These are phyloP conservation scores for Nasonovia ribisnigri DNA, from an alignment of 2,888 invertebrate species.

Conservation along the genomic window DNA sequence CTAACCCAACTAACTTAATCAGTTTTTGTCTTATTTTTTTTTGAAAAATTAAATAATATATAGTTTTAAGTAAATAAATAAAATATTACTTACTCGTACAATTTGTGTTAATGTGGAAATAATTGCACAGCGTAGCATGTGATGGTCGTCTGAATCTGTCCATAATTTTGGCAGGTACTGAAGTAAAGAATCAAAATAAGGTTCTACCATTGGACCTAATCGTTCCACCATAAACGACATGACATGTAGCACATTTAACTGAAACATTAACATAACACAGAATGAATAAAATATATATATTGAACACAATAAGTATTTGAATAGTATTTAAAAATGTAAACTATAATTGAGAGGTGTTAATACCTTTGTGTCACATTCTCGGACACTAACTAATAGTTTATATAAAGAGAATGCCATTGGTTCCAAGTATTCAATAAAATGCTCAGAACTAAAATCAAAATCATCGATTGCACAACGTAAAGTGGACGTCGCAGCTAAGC, in stretches of 20 bases:
- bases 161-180: conserved; percentile 89
- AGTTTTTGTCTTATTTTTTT: background rate
- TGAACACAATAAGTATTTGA: background rate
- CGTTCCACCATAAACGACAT: conserved; percentile 91
- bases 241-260: conserved; percentile 92
- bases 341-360: conserved; percentile 39
- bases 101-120: conserved; percentile 88
- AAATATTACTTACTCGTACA: conserved; percentile 76
- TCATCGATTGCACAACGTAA: conserved; percentile 89
- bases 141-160: conserved; percentile 88
- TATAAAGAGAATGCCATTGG: conserved; percentile 82
- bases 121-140: conserved; percentile 92
- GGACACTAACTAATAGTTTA: conserved; percentile 85
- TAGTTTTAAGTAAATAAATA: background rate
- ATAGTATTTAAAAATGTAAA: conserved; percentile 47
- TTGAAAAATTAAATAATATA: conserved; percentile 12
- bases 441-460: conserved; percentile 90
- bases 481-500: conserved; percentile 87
- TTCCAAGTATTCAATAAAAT: conserved; percentile 87
- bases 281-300: background rate
- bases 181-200: conserved; percentile 79
- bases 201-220: conserved; percentile 81
- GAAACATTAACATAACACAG: conserved; percentile 68
- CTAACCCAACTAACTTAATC: background rate
- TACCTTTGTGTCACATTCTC: conserved; percentile 93